Conservation (phyloP, 2,797 vertebrate species). For the Cossypha niveicapilla region DNA sequence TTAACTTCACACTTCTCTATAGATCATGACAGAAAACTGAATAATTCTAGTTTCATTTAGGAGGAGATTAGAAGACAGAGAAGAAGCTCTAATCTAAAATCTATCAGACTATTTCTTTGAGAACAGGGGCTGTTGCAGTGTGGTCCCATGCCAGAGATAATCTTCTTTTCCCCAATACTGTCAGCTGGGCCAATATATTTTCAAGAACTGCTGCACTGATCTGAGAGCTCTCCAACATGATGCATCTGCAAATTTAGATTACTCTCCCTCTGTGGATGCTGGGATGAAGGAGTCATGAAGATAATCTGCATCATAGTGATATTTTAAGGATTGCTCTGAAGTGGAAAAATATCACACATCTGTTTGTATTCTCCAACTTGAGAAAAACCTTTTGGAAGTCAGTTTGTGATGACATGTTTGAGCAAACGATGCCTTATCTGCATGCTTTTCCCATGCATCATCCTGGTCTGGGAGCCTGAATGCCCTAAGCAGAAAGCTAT, state of each 20-base stretch:
- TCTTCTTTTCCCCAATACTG: neutral
- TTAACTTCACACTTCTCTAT: neutral
- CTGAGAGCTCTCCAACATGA: neutral
- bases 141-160: neutral
- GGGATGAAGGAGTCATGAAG: neutral
- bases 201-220: neutral
- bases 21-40: neutral
- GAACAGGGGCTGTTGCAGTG: neutral
- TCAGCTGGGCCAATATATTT: neutral
- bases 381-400: neutral
- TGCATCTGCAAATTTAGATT: neutral
- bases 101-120: neutral
- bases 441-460: neutral
- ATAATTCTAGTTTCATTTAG: neutral
- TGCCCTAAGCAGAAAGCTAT: constrained; percentile 33
- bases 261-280: neutral
- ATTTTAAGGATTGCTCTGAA: neutral
- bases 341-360: neutral
- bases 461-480: neutral
- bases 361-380: neutral
- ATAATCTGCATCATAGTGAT: neutral
- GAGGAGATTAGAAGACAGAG: neutral
- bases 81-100: too few species aligned
- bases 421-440: constrained; percentile 5
- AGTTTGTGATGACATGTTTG: neutral